phyloP scores from a whole-genome alignment of 1,140 invertebrate species.

The Pseudobourletiella spinata region DNA sequence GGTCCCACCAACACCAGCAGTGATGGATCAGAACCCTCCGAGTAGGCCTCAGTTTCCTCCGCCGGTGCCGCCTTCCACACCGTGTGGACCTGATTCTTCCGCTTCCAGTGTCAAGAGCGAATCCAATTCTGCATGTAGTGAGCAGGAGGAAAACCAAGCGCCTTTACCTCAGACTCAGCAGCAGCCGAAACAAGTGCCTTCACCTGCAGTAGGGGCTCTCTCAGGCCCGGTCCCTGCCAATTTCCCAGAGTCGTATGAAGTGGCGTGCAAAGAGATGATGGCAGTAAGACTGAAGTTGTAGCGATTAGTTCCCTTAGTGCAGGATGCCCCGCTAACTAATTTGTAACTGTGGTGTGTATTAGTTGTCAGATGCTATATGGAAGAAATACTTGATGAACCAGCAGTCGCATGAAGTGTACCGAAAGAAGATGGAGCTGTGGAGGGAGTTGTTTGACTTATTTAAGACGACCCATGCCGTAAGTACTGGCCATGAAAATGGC shows the following conservation, averaged over 20 bases:
- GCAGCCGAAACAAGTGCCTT: too few relatives aligned
- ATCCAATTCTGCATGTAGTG: neutral
- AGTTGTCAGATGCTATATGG: conserved; percentile 66
- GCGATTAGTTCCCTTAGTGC: too few relatives aligned
- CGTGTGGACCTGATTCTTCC: neutral
- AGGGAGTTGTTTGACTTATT: conserved; percentile 43
- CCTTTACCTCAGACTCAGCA: too few relatives aligned
- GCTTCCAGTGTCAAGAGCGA: neutral
- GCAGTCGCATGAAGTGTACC: conserved; percentile 68
- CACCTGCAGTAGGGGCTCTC: too few relatives aligned
- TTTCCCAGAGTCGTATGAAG: too few relatives aligned
- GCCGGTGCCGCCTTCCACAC: neutral
- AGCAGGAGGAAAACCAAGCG: neutral
- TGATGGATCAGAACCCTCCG: neutral
- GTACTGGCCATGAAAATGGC: too few relatives aligned
- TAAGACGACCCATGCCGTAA: neutral
- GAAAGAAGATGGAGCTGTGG: conserved; percentile 72
- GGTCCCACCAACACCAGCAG: too few relatives aligned
- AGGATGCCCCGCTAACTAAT: too few relatives aligned
- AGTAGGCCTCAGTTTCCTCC: neutral
- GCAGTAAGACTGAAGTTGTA: too few relatives aligned
- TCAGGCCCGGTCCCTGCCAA: too few relatives aligned
- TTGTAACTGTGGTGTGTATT: too few relatives aligned
- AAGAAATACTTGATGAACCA: conserved; percentile 63
- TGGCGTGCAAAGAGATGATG: too few relatives aligned